Conservation (phyloP, 2,113 vertebrate species). For the Triplophysa siluroides region DNA sequence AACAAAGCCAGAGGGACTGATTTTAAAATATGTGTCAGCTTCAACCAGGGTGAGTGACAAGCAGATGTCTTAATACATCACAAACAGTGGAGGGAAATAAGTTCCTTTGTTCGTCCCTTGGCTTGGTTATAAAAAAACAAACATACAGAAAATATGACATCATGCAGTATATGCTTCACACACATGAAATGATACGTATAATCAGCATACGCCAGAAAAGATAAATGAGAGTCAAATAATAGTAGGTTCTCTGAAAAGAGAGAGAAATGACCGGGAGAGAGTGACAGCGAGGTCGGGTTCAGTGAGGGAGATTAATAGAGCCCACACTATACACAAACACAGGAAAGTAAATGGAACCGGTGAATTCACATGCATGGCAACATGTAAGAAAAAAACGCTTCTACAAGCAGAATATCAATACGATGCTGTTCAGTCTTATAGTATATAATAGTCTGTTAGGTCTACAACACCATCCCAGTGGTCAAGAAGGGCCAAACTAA, state of each 20-base stretch:
- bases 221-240: conserved; percentile 72
- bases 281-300: no score
- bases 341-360: conserved; percentile 60
- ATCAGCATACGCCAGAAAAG: conserved; percentile 72
- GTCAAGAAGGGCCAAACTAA: no score
- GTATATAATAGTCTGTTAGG: no score
- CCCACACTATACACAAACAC: conserved; percentile 23
- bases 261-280: no score
- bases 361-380: conserved; percentile 28
- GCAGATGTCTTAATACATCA: conserved; percentile 5
- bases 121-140: not conserved
- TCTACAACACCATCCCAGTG: no score
- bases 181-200: conserved; percentile 69
- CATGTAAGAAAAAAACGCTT: not conserved
- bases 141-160: conserved; percentile 29
- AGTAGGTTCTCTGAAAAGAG: conserved; percentile 63
- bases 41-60: not conserved
- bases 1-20: conserved; percentile 28
- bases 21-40: not conserved
- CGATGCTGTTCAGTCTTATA: not conserved
- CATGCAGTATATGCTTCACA: conserved; percentile 59
- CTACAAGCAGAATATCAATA: conserved; percentile 10
- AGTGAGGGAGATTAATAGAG: no score
- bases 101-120: not conserved
- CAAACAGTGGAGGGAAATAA: conserved; percentile 1